A percentile compares a stretch with the other conserved stretches of the same genome.
phyloP scores from a whole-genome alignment of 2,113 vertebrate species.

The Pomatorhinus ruficollis region DNA sequence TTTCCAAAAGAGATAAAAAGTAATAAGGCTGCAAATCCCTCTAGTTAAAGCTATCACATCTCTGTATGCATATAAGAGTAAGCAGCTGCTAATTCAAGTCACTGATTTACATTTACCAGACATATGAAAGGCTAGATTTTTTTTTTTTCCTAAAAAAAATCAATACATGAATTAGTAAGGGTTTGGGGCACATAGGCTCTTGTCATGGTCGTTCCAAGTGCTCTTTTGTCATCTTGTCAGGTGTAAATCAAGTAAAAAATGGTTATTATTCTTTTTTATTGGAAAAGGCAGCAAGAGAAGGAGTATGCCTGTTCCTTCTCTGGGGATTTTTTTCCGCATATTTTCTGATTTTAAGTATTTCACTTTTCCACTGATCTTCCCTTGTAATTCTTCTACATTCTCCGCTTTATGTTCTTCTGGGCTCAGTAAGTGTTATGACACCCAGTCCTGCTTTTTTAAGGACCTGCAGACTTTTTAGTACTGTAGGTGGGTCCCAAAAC shows the following conservation, averaged over 20 bases:
- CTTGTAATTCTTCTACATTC: neutral
- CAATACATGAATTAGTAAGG: conserved; percentile 20
- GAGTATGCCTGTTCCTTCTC: neutral
- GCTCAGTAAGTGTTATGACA: neutral
- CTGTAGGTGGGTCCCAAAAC: neutral
- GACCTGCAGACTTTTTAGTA: neutral
- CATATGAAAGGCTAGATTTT: neutral
- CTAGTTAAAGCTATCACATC: neutral
- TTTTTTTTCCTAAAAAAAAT: neutral
- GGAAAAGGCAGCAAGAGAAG: neutral
- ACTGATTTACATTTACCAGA: conserved; percentile 26
- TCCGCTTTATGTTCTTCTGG: neutral
- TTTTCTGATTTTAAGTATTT: neutral
- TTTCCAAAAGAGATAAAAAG: conserved; percentile 23
- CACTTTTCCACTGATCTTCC: neutral
- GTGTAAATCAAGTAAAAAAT: conserved; percentile 6
- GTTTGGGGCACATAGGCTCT: neutral
- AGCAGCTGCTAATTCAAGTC: neutral
- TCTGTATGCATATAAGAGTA: neutral
- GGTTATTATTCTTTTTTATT: neutral
- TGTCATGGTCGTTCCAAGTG: neutral
- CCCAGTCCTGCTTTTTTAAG: neutral
- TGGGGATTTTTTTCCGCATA: neutral
- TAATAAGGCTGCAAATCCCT: neutral
- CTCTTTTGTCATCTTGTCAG: conserved; percentile 18